Conservation (phyloP, 2,113 vertebrate genomes). For the Cranoglanis bouderius region DNA sequence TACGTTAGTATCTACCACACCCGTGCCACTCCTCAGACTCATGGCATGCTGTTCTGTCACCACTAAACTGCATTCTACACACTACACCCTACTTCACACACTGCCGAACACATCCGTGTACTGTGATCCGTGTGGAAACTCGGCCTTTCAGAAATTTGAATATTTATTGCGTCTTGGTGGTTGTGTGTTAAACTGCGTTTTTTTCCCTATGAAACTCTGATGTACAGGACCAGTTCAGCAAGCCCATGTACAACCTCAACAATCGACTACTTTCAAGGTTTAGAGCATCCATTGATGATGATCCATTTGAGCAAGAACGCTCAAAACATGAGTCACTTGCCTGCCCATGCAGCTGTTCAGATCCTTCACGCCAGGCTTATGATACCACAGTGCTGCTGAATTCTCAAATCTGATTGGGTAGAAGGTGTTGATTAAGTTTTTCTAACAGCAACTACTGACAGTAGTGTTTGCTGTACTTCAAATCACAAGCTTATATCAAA, state of each 20-base stretch:
- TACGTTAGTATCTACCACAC: conserved; percentile 44
- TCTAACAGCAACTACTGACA: too few species aligned
- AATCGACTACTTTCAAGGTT: neutral
- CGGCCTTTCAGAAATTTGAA: neutral
- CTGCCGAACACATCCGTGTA: neutral
- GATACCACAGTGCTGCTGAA: neutral
- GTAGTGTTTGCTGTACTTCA: too few species aligned
- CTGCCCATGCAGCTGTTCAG: too few species aligned
- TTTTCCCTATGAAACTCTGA: neutral
- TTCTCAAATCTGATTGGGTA: neutral
- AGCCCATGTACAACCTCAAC: neutral
- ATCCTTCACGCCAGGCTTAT: neutral
- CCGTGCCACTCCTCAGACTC: conserved; percentile 38
- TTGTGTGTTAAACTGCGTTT: neutral
- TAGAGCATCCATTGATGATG: neutral
- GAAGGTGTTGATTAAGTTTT: too few species aligned
- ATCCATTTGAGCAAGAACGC: too few species aligned
- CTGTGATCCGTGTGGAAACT: neutral
- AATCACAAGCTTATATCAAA: too few species aligned
- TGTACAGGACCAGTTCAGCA: neutral
- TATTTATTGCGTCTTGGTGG: neutral
- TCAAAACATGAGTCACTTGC: too few species aligned
- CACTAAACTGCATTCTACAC: conserved; percentile 60
- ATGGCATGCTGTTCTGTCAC: conserved; percentile 64
- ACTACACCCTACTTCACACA: conserved; percentile 42